A percentile compares a stretch with the other conserved stretches of the same genome.
Evolutionary conservation across 2,888 invertebrate genomes (phyloP).

Genomic region (Oxytorus armatus): DNA sequence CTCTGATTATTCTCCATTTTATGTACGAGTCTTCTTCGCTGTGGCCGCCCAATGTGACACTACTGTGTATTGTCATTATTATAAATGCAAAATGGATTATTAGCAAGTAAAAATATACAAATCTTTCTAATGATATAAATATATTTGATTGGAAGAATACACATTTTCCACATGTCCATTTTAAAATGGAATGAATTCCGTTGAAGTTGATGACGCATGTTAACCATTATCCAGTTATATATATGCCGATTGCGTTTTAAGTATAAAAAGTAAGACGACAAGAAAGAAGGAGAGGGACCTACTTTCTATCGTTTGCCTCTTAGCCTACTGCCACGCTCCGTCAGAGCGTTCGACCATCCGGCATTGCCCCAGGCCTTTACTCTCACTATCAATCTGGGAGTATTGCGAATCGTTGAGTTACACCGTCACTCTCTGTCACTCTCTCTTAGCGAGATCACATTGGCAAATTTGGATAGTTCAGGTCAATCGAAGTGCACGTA

Average conservation of each 20-base stretch:
- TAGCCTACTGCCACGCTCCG: slow-evolving; percentile 75
- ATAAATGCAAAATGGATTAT: no score
- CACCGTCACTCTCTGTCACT: slow-evolving; percentile 7
- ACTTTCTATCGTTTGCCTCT: slow-evolving; percentile 82
- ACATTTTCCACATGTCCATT: slow-evolving; percentile 5
- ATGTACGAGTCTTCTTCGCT: no score
- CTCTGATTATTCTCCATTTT: no score
- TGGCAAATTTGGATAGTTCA: slow-evolving; percentile 6
- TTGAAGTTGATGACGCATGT: slow-evolving; percentile 53
- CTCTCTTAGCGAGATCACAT: not conserved
- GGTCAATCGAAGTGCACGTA: not conserved
- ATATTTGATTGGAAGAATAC: no score
- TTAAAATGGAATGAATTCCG: slow-evolving; percentile 31
- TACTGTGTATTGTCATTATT: no score
- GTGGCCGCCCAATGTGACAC: no score
- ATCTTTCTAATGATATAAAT: no score
- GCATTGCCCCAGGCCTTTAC: slow-evolving; percentile 79
- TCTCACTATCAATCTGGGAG: slow-evolving; percentile 74
- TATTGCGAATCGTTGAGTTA: slow-evolving; percentile 23
- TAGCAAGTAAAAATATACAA: no score
- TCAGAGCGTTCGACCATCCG: slow-evolving; percentile 76
- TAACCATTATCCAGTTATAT: slow-evolving; percentile 59
- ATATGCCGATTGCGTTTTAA: no score
- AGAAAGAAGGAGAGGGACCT: slow-evolving; percentile 73
- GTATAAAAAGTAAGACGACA: slow-evolving; percentile 43